Conservation (phyloP, 2,888 invertebrate genomes). For the Macrophya alboannulata region DNA sequence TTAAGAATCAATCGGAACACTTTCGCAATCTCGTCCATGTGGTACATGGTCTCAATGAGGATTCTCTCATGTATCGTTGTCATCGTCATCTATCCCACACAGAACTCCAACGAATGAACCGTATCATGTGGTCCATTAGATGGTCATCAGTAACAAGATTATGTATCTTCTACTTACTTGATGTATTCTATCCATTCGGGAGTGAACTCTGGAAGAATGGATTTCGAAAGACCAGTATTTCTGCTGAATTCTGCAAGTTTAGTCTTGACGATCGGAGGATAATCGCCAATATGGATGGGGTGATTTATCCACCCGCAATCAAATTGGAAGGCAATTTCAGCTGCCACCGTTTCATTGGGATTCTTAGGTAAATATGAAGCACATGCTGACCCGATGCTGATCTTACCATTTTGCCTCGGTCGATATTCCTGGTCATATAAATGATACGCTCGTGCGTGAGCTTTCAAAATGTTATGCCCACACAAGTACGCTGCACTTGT, state of each 20-base stretch:
- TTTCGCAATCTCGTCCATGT: too few relatives aligned
- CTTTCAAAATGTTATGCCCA: constrained; percentile 87
- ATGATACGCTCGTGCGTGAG: constrained; percentile 88
- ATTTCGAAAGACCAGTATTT: constrained; percentile 77
- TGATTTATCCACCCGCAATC: constrained; percentile 80
- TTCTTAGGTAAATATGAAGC: constrained; percentile 62
- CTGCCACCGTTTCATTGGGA: constrained; percentile 59
- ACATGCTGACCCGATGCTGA: constrained; percentile 65
- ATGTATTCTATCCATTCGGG: constrained; percentile 73
- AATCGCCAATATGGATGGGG: constrained; percentile 82
- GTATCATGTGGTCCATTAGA: too few relatives aligned
- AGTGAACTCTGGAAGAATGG: constrained; percentile 73
- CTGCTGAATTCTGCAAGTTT: constrained; percentile 78
- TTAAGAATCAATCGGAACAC: background rate
- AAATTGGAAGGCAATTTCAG: constrained; percentile 72
- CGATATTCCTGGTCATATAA: constrained; percentile 85
- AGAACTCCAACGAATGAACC: too few relatives aligned
- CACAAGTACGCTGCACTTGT: constrained; percentile 84
- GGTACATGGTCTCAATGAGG: too few relatives aligned
- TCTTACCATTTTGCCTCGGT: constrained; percentile 81
- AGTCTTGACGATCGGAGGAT: constrained; percentile 80
- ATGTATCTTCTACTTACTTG: constrained; percentile 59
- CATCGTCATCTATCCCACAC: too few relatives aligned
- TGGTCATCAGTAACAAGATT: background rate
- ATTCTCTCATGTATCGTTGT: too few relatives aligned